phyloP scores from a whole-genome alignment of 53 echinoderm and acorn worm species.

The Mesocentrotus franciscanus region DNA sequence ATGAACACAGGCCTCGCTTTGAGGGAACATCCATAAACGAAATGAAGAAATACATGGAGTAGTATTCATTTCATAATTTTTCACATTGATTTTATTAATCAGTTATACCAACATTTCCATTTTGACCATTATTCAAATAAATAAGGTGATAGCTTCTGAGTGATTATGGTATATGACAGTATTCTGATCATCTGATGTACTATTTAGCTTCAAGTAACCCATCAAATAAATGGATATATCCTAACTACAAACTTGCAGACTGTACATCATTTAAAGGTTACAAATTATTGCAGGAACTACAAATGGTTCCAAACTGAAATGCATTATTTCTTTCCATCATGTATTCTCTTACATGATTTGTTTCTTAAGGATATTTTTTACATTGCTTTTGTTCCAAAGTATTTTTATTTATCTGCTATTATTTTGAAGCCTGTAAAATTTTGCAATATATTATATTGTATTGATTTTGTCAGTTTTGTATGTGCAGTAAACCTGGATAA shows the following conservation, averaged over 20 bases:
- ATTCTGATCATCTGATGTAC: not conserved
- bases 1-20: too few relatives aligned
- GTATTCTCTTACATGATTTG: too few relatives aligned
- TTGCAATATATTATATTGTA: not conserved
- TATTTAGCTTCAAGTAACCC: not conserved
- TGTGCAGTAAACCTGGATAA: not conserved
- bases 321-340: too few relatives aligned
- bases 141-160: not conserved
- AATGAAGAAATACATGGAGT: not conserved
- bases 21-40: not conserved
- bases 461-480: not conserved
- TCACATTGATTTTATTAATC: not conserved
- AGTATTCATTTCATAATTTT: not conserved
- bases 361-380: too few relatives aligned
- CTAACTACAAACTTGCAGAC: too few relatives aligned
- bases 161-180: not conserved
- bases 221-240: too few relatives aligned
- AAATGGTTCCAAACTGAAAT: too few relatives aligned
- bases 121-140: not conserved
- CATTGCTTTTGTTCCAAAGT: too few relatives aligned
- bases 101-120: not conserved
- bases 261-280: too few relatives aligned
- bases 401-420: too few relatives aligned
- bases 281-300: too few relatives aligned
- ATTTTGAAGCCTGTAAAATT: not conserved